phyloP scores from a whole-genome alignment of 2,113 vertebrate genomes.

The Macaca nemestrina region DNA sequence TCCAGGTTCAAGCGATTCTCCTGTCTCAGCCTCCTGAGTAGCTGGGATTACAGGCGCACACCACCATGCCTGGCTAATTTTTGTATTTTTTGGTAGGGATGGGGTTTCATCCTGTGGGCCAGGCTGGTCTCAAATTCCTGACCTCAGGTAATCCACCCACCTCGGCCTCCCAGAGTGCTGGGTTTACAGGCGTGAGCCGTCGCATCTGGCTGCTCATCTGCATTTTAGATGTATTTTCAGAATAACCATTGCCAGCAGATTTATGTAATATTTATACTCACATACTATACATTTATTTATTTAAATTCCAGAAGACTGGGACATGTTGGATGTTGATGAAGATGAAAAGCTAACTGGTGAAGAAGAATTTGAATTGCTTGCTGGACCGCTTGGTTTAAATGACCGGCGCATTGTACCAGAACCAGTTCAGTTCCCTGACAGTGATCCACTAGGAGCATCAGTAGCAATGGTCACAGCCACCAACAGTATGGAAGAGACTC shows the following conservation, averaged over 20 bases:
- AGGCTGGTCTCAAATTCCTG: no score
- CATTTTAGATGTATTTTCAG: not conserved
- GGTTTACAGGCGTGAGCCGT: no score
- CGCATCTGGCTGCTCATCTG: not conserved
- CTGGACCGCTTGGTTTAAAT: slow-evolving; percentile 93
- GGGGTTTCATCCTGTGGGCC: no score
- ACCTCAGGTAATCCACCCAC: no score
- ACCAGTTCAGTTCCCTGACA: slow-evolving; percentile 97
- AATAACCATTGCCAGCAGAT: slow-evolving; percentile 3
- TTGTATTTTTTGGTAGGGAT: no score
- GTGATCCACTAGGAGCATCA: slow-evolving; percentile 95
- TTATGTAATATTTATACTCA: slow-evolving; percentile 1
- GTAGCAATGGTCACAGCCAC: slow-evolving; percentile 98
- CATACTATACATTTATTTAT: slow-evolving; percentile 15
- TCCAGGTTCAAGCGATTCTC: no score
- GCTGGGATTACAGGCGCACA: no score
- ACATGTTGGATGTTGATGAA: slow-evolving; percentile 97
- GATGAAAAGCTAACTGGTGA: slow-evolving; percentile 97
- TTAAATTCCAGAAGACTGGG: slow-evolving; percentile 94
- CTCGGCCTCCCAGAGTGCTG: no score
- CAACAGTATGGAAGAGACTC: slow-evolving; percentile 98
- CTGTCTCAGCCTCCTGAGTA: no score
- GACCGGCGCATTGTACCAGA: slow-evolving; percentile 94
- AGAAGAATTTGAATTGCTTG: slow-evolving; percentile 97
- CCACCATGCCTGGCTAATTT: no score